Evolutionary conservation across 2,888 invertebrate species (phyloP).

Genomic region (Agrochola macilenta): DNA sequence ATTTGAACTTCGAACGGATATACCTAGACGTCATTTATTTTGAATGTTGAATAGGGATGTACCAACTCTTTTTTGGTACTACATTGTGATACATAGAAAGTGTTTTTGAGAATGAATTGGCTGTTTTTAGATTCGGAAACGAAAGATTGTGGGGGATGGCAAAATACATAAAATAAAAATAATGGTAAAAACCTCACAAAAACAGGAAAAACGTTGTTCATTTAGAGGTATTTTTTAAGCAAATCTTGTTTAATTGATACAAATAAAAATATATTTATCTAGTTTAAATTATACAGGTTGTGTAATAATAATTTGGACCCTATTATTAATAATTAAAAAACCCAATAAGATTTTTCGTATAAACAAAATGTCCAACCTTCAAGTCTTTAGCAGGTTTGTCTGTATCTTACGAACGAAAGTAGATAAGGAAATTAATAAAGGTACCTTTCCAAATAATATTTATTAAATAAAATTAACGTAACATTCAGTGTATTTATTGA

Average conservation of each 20-base stretch:
- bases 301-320: neutral
- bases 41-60: neutral
- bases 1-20: slow-evolving; percentile 1
- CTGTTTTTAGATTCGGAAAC: neutral
- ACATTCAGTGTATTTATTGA: slow-evolving; percentile 15
- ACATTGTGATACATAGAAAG: neutral
- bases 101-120: neutral
- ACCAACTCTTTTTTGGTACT: neutral
- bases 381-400: too few relatives aligned
- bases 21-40: neutral
- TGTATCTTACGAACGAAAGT: too few relatives aligned
- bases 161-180: neutral
- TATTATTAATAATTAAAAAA: too few relatives aligned
- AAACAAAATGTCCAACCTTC: too few relatives aligned
- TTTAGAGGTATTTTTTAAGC: neutral
- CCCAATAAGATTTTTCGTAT: too few relatives aligned
- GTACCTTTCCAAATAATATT: neutral
- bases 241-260: neutral
- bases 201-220: neutral
- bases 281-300: neutral
- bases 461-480: neutral
- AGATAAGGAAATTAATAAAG: neutral
- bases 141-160: neutral
- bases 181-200: neutral
- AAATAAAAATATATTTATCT: neutral